Conservation (phyloP, 2,113 vertebrate species). For the Grammomys surdaster region DNA sequence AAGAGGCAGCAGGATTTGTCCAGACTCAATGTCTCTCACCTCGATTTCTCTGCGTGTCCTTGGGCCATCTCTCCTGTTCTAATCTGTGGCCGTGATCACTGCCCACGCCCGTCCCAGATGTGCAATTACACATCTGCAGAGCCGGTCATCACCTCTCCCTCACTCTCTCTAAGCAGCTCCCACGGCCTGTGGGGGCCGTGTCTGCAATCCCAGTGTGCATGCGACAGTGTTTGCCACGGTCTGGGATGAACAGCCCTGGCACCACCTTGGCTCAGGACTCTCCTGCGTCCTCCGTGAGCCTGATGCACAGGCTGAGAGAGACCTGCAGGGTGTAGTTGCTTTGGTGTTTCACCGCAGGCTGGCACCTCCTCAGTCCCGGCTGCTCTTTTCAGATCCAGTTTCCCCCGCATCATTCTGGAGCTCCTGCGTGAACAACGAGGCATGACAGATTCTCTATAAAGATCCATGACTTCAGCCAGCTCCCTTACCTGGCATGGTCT, state of each 20-base stretch:
- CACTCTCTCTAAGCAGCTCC: accelerated
- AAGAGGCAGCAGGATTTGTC: background rate
- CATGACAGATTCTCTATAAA: background rate
- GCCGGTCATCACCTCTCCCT: too few species aligned
- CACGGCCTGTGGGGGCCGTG: accelerated
- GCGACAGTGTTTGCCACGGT: too few species aligned
- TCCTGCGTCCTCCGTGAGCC: background rate
- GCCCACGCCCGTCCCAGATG: accelerated
- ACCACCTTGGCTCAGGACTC: background rate
- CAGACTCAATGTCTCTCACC: background rate
- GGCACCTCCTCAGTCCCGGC: background rate
- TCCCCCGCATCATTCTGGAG: background rate
- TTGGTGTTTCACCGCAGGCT: conserved; percentile 25
- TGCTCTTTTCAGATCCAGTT: background rate
- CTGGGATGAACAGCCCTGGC: background rate
- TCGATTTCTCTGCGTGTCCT: accelerated
- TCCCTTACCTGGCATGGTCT: background rate
- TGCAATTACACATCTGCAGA: background rate
- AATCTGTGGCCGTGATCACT: background rate
- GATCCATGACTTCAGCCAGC: background rate
- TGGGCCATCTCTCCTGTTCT: background rate
- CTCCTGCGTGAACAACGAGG: background rate
- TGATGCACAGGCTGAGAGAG: background rate
- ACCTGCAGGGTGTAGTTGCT: background rate
- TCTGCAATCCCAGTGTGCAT: background rate